Evolutionary conservation across 2,113 vertebrate genomes (phyloP), one percentile per base, ranked within the genome.

Genomic region (Regulus satrapa): DNA sequence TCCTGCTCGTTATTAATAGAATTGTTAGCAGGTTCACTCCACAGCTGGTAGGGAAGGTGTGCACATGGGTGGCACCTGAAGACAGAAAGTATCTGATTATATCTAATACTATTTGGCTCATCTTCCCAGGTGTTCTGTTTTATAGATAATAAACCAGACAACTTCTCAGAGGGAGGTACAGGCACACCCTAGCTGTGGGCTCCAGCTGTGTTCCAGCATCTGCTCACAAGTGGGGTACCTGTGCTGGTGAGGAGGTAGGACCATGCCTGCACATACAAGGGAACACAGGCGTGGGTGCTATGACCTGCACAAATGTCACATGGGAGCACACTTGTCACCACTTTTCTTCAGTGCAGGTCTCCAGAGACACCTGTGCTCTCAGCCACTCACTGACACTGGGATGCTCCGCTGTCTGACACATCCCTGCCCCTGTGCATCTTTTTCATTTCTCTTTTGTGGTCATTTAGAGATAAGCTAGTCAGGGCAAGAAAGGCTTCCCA

Each of bases 41-140:
- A 78, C 96, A 96, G 95, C 95, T 97, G 28, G 48, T 95, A 92
- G 93, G 85, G 94, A 84, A 96, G 93, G 94, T 93, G 95, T 95
- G 95, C 93, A 84, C 94, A 96, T 96, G 95, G 96, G 94, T 96
- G 96, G 95, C 95, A 96, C 90, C 92, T 88, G 93, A 96, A 97
- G 96, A 97, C 95, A 96, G 95, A 96, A 96, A 91, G 76, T 81
- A 86, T 95, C 90, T 96, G 96, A 97, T 97, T 71, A 14, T 71
- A 96, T 96, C 96, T 96, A 81, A 55, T 38, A 86, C 52, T 76
- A 10, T 8, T 95, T 94, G 95, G 96, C 94, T 95, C 89, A 55
- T 91, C 88, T 93, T 95, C 88, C 90, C 92, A 93, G 95, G 95
- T 95, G 90, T 84, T 92, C 95, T 93, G 64, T 63, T 94, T 72